phyloP scores from a whole-genome alignment of 2,797 vertebrate species.

The Malurus leucopterus region DNA sequence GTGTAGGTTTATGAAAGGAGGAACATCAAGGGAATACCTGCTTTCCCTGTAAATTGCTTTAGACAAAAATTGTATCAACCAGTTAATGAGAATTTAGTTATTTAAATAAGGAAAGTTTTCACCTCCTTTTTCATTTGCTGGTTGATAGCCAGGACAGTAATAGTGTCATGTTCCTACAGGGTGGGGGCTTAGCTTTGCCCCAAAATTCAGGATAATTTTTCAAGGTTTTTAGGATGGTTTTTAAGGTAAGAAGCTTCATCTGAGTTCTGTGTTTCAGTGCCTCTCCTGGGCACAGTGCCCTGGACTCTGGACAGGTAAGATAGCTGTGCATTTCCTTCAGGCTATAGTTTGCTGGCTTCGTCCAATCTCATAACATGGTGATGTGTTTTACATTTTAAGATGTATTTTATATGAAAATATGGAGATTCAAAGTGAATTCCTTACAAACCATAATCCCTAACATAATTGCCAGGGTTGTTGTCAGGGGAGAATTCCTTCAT shows the following conservation, averaged over 20 bases:
- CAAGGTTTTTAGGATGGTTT: neutral
- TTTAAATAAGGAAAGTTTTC: neutral
- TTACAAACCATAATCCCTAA: neutral
- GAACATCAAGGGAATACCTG: neutral
- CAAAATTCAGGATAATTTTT: neutral
- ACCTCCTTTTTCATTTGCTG: neutral
- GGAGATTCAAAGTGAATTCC: neutral
- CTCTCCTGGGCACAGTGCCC: neutral
- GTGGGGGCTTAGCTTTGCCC: neutral
- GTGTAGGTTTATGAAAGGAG: neutral
- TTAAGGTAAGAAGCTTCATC: neutral
- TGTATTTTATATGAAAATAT: neutral
- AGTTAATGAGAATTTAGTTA: neutral
- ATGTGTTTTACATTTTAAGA: neutral
- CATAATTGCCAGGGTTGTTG: neutral
- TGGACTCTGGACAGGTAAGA: neutral
- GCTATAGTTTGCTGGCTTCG: neutral
- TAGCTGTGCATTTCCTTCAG: neutral
- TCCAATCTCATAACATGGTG: neutral
- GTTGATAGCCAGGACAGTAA: neutral
- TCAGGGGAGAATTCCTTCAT: neutral
- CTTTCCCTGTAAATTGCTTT: neutral
- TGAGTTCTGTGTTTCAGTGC: neutral
- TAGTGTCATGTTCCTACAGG: neutral
- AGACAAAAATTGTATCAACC: neutral